Conservation (phyloP, 2,113 vertebrate genomes). For the Chamaetylas fuelleborni region DNA sequence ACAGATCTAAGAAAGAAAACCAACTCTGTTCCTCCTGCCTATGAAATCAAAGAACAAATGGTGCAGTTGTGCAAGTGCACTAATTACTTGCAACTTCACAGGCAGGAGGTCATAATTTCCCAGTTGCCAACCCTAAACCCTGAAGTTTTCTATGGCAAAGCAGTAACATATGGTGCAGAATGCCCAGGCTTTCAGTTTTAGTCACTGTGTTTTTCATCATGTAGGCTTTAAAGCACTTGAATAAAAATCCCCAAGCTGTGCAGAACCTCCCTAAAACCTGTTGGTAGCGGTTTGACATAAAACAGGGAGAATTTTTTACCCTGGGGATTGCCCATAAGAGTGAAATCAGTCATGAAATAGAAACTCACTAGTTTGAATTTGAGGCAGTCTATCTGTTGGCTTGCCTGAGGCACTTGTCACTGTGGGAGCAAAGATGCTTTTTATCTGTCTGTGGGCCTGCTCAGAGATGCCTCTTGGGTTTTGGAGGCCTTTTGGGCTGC, state of each 20-base stretch:
- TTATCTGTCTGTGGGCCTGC: not conserved
- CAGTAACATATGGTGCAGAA: not conserved
- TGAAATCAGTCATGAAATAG: constrained; percentile 30
- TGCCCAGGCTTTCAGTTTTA: constrained; percentile 9
- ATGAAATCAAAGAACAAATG: not conserved
- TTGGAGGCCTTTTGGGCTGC: not conserved
- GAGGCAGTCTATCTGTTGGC: not conserved
- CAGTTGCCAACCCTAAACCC: not conserved
- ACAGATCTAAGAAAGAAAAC: not conserved
- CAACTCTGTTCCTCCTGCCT: not conserved
- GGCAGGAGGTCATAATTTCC: not conserved
- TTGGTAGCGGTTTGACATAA: constrained; percentile 11
- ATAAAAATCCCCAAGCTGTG: constrained; percentile 33
- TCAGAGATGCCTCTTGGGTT: not conserved
- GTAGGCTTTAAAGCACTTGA: constrained; percentile 36
- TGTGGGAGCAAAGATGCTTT: not conserved
- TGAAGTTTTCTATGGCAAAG: not conserved
- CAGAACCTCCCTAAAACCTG: constrained; percentile 2
- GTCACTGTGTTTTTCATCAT: not conserved
- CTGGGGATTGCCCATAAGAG: constrained; percentile 29
- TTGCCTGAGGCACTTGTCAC: not conserved
- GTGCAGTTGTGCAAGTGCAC: not conserved
- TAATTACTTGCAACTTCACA: not conserved
- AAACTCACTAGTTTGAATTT: not conserved
- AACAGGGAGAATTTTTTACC: constrained; percentile 7